phyloP scores from a whole-genome alignment of 2,888 invertebrate genomes.

The Lydus trimaculatus region DNA sequence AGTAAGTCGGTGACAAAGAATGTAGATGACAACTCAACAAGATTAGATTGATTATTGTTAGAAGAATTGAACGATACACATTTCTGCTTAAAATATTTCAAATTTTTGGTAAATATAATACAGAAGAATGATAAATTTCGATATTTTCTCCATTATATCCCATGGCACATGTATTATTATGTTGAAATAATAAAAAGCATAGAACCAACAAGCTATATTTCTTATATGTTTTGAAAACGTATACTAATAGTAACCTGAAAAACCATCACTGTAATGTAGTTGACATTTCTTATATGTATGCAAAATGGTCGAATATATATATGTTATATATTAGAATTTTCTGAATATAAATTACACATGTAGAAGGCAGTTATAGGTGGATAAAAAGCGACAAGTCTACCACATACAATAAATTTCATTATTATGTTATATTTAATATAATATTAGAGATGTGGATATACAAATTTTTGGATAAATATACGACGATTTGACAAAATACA shows the following conservation, averaged over 20 bases:
- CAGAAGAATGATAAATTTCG: not conserved
- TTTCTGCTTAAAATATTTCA: not conserved
- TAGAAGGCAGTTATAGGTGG: slow-evolving; percentile 14
- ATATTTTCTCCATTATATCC: not conserved
- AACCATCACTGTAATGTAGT: not conserved
- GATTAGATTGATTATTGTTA: no score
- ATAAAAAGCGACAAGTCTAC: slow-evolving; percentile 15
- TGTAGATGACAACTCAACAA: no score
- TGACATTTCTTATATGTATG: slow-evolving; percentile 17
- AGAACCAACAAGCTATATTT: not conserved
- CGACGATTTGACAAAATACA: not conserved
- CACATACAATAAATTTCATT: slow-evolving; percentile 13
- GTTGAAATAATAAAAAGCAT: not conserved
- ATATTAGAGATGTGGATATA: not conserved
- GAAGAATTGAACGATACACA: no score
- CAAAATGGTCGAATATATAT: slow-evolving; percentile 13
- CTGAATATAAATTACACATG: slow-evolving; percentile 21
- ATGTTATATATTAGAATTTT: not conserved
- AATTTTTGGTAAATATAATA: not conserved
- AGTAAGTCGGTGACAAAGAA: no score
- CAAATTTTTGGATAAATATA: not conserved
- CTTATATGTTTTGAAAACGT: not conserved
- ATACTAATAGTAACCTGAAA: not conserved
- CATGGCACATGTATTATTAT: not conserved
- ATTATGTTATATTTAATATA: not conserved